Conservation (phyloP, 2,797 vertebrate genomes). For the Arrhamphus sclerolepis region DNA sequence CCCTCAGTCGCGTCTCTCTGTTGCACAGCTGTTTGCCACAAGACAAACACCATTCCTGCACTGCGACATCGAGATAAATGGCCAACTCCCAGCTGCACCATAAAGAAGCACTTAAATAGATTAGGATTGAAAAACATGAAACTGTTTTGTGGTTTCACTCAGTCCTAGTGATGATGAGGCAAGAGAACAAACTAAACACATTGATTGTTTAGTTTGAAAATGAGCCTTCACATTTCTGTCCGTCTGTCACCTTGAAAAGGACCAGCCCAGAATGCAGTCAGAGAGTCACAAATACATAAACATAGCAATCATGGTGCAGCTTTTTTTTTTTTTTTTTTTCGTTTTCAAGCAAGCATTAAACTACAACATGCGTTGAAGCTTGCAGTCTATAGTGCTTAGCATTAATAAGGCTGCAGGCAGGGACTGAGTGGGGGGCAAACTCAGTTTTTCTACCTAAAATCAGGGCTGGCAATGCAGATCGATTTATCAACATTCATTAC, state of each 20-base stretch:
- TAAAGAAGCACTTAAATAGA: conserved; percentile 2
- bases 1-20: conserved; percentile 27
- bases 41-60: conserved; percentile 55
- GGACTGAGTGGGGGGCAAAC: neutral
- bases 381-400: conserved; percentile 14
- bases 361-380: conserved; percentile 20
- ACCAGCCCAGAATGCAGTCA: conserved; percentile 3
- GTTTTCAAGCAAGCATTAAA: conserved; percentile 16
- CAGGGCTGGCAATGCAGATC: neutral
- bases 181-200: neutral
- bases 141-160: neutral
- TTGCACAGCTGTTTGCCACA: conserved; percentile 29
- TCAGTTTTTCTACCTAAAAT: neutral
- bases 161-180: too few species aligned
- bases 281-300: conserved; percentile 17
- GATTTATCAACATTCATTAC: neutral
- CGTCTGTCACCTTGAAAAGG: conserved; percentile 5
- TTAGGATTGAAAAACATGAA: too few species aligned
- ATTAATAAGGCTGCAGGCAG: conserved; percentile 1
- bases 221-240: neutral
- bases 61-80: conserved; percentile 62
- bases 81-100: conserved; percentile 49
- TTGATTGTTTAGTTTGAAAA: conserved; percentile 1
- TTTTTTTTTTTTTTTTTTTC: too few species aligned
- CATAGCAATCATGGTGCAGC: conserved; percentile 7